phyloP scores from a whole-genome alignment of 2,888 invertebrate species.

The Mayetiola destructor region DNA sequence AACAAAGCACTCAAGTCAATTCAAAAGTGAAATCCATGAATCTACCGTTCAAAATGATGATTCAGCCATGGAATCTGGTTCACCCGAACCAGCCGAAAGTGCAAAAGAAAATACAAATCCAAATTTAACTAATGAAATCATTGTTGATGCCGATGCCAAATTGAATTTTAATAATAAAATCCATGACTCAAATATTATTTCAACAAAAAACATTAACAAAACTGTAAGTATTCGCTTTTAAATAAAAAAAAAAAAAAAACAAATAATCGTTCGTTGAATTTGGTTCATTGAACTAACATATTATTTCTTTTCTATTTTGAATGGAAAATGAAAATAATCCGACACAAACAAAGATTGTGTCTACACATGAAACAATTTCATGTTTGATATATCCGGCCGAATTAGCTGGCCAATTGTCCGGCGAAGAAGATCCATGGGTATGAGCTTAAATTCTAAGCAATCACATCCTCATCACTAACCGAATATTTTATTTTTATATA shows the following conservation, averaged over 20 bases:
- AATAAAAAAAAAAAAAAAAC: too few species aligned
- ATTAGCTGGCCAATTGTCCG: constrained; percentile 19
- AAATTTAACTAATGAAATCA: constrained; percentile 15
- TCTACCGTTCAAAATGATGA: constrained; percentile 11
- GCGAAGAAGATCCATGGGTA: constrained; percentile 22
- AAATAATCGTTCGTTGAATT: too few species aligned
- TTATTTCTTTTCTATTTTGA: too few species aligned
- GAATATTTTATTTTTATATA: not conserved
- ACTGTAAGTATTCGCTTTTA: too few species aligned
- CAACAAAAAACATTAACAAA: not conserved
- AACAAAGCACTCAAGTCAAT: not conserved
- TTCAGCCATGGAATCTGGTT: constrained; percentile 14
- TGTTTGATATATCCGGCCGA: constrained; percentile 17
- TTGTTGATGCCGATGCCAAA: not conserved
- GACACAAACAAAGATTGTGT: constrained; percentile 18
- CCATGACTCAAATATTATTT: not conserved
- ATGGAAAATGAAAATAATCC: constrained; percentile 18
- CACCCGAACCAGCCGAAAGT: constrained; percentile 16
- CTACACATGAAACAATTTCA: constrained; percentile 15
- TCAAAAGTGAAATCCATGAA: not conserved
- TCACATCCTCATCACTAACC: not conserved
- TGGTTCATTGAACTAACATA: too few species aligned
- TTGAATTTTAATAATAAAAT: not conserved
- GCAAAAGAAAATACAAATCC: constrained; percentile 19
- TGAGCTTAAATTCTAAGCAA: not conserved